Percentiles rank a stretch among this genome's conserved stretches.
Conservation (phyloP, 2,888 invertebrate species). For the Drosophila quinaria region DNA sequence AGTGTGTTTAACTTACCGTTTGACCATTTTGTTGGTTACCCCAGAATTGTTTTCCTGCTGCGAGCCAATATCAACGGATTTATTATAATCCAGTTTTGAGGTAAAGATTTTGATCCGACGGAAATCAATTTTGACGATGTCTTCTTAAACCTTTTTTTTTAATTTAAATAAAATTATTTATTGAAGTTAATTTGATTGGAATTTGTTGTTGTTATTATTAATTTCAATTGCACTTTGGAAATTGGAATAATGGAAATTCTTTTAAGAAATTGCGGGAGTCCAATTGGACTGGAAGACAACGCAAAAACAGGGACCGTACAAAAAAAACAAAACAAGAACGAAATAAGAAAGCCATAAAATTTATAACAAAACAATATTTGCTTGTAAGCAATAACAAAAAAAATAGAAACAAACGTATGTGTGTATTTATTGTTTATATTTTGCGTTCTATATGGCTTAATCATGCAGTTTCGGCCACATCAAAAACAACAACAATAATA, state of each 20-base stretch:
- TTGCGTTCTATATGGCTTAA: conserved; percentile 46
- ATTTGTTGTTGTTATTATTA: neutral
- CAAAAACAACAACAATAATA: conserved; percentile 33
- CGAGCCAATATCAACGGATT: conserved; percentile 86
- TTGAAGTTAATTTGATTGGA: conserved; percentile 2
- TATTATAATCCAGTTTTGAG: conserved; percentile 86
- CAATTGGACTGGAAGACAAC: conserved; percentile 58
- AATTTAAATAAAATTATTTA: conserved; percentile 11
- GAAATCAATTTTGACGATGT: conserved; percentile 84
- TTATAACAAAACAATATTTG: conserved; percentile 30
- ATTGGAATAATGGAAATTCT: neutral
- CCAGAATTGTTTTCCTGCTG: conserved; percentile 86
- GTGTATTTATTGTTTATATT: conserved; percentile 44
- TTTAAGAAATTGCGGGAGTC: conserved; percentile 43
- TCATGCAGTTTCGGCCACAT: conserved; percentile 42
- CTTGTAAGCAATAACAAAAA: conserved; percentile 38
- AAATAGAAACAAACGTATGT: conserved; percentile 14
- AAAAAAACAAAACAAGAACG: conserved; percentile 18
- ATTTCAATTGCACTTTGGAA: neutral
- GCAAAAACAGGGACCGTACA: conserved; percentile 32
- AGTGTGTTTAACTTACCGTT: conserved; percentile 83
- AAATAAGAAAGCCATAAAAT: conserved; percentile 28
- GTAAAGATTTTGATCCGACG: conserved; percentile 84
- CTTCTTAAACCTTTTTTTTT: conserved; percentile 53
- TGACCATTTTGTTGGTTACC: conserved; percentile 86